A percentile compares a stretch with the other conserved stretches of the same genome.
Evolutionary conservation across 1,140 invertebrate genomes (phyloP).

Genomic region (Drosophila bifasciata): DNA sequence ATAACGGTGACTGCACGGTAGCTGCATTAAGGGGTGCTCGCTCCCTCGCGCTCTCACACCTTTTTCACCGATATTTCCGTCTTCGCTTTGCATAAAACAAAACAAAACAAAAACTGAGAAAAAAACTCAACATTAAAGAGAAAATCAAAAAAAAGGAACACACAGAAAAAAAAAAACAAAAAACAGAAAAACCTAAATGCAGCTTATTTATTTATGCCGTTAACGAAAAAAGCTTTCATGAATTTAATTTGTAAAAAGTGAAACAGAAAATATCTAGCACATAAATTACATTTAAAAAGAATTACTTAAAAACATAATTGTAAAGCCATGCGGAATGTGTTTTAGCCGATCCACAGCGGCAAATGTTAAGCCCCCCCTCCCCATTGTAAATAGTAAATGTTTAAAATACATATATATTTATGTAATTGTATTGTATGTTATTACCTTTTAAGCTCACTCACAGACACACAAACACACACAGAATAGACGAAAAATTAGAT

Average conservation of each 20-base stretch:
- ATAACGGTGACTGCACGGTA: slow-evolving; percentile 61
- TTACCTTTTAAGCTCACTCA: slow-evolving; percentile 67
- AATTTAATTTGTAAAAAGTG: slow-evolving; percentile 73
- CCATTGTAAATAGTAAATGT: slow-evolving; percentile 71
- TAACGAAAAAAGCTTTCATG: slow-evolving; percentile 76
- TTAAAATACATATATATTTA: slow-evolving; percentile 64
- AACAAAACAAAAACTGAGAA: slow-evolving; percentile 29
- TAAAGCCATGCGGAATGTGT: slow-evolving; percentile 38
- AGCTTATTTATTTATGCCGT: slow-evolving; percentile 68
- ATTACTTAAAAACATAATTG: slow-evolving; percentile 18
- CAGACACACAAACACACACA: slow-evolving; percentile 33
- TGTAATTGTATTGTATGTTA: slow-evolving; percentile 76
- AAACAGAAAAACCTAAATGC: slow-evolving; percentile 20
- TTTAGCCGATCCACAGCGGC: slow-evolving; percentile 45
- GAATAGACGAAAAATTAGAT: no score
- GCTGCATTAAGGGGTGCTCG: slow-evolving; percentile 62
- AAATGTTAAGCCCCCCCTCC: slow-evolving; percentile 16
- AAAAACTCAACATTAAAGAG: slow-evolving; percentile 5
- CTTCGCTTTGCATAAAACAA: slow-evolving; percentile 63
- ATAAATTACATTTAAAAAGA: slow-evolving; percentile 33
- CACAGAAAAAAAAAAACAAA: slow-evolving; percentile 15
- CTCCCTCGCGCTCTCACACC: slow-evolving; percentile 39
- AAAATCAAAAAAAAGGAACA: slow-evolving; percentile 32
- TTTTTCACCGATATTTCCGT: slow-evolving; percentile 74
- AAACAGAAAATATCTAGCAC: slow-evolving; percentile 46